Evolutionary conservation across 64 coral and sea anemone genomes (phyloP), one percentile per base, ranked within the genome.

Genomic region (Montipora sp.): DNA sequence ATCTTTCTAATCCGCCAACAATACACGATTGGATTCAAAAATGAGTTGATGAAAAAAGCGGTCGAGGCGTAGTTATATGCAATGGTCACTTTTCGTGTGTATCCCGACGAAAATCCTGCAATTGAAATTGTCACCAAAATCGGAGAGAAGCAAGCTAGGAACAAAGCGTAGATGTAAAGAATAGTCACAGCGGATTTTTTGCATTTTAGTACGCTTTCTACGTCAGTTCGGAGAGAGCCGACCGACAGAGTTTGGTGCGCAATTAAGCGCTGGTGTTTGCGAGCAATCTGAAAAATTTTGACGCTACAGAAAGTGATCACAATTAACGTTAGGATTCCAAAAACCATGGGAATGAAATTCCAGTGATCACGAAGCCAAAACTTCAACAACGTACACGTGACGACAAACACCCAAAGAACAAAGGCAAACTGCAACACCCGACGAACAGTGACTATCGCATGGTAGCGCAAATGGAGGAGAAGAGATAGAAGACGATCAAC

Each of bases 1-100:
- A 96, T 87, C 7, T 96, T 77, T 10, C 72, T 51, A 5, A 96
- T 94, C 45, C 95, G 47, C 95, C 95, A 96, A 21, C 83, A 94
- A 53, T 94, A 96, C 12, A 96, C 18, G 36, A 91, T 8, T 0
- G 95, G 95, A 73, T 96, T 96, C 4, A 94, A 53, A 11, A 83
- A 90, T 3, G 95, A 96, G 77, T 96, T 96, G 3, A 96, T 75
- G 18, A 94, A 84, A 13, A 96, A 11, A 2, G 87, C 24, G 11
- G 89, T 88, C 8, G 89, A 59, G 2, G 89, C 81, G 12, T 75
- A 83, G 1, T 90, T 65, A 61, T 93, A 96, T 2, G 92, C 92
- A 6, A 90, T 79, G 18, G 86, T 86, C 8, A 91, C 87, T 45
- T 49, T 73, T 60, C 73, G 15, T 47, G 92, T 88, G 70, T 87